Conservation (phyloP, 2,888 invertebrate genomes). For the Pammene fasciana region DNA sequence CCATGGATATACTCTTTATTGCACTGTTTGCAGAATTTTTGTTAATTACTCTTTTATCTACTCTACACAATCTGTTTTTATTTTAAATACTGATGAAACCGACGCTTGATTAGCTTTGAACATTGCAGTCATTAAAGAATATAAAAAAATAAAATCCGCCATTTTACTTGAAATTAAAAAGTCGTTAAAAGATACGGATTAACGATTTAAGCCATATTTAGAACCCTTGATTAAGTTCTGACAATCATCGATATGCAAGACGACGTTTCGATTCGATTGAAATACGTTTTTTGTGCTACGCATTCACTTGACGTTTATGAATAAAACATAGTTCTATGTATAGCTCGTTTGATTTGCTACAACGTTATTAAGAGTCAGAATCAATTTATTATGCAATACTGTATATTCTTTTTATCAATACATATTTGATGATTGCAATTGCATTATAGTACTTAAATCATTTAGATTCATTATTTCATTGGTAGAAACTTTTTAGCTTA, state of each 20-base stretch:
- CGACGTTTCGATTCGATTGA: constrained; percentile 23
- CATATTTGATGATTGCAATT: no score
- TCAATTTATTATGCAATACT: constrained; percentile 1
- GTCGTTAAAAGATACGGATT: not conserved
- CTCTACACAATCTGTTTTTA: not conserved
- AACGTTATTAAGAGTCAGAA: constrained; percentile 8
- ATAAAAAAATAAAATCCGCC: not conserved
- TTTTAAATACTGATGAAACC: not conserved
- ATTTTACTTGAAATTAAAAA: not conserved
- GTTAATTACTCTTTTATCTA: constrained; percentile 5
- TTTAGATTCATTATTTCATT: no score
- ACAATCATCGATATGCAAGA: constrained; percentile 22
- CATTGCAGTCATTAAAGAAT: not conserved
- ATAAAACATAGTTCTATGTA: constrained; percentile 37
- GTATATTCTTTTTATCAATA: no score
- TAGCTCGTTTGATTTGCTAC: constrained; percentile 29
- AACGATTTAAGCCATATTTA: constrained; percentile 9
- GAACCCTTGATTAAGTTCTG: not conserved
- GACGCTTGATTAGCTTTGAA: not conserved
- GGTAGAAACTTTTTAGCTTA: no score
- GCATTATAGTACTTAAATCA: no score
- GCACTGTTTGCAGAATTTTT: not conserved
- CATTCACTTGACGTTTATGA: constrained; percentile 34
- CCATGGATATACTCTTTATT: not conserved
- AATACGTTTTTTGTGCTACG: constrained; percentile 26